phyloP scores from a whole-genome alignment of 2,797 vertebrate genomes.

The Liasis olivaceus region DNA sequence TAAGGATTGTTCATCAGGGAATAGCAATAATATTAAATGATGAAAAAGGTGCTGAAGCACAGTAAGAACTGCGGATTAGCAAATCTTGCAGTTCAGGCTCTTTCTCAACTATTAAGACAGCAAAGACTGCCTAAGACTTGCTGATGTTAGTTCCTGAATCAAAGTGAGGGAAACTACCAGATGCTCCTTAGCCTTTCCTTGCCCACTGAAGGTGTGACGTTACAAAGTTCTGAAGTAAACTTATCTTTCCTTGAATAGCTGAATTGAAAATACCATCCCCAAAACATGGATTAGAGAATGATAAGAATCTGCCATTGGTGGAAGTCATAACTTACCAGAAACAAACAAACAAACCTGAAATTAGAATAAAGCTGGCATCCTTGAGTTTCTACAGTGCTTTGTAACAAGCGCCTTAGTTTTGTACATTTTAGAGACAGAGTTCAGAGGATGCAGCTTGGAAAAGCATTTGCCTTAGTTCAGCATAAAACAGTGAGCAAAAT shows the following conservation, averaged over 20 bases:
- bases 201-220: slow-evolving; percentile 18
- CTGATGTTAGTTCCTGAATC: slow-evolving; percentile 41
- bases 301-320: not conserved
- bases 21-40: slow-evolving; percentile 12
- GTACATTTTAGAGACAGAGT: not conserved
- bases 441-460: not conserved
- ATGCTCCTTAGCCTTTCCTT: slow-evolving; percentile 18
- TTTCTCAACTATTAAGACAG: slow-evolving; percentile 25
- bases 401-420: not conserved
- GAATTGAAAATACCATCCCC: not conserved
- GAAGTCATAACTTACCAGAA: not conserved
- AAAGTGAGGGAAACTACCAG: not conserved
- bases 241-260: not conserved
- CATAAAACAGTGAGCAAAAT: not conserved
- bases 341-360: not conserved
- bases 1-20: not conserved
- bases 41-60: slow-evolving; percentile 1
- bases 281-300: not conserved
- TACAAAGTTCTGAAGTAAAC: not conserved
- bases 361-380: not conserved
- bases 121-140: slow-evolving; percentile 33
- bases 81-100: slow-evolving; percentile 29
- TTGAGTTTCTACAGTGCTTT: not conserved
- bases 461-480: slow-evolving; percentile 1
- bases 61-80: slow-evolving; percentile 36